Conservation (phyloP, 2,888 invertebrate genomes). For the Pegoplata infirma region DNA sequence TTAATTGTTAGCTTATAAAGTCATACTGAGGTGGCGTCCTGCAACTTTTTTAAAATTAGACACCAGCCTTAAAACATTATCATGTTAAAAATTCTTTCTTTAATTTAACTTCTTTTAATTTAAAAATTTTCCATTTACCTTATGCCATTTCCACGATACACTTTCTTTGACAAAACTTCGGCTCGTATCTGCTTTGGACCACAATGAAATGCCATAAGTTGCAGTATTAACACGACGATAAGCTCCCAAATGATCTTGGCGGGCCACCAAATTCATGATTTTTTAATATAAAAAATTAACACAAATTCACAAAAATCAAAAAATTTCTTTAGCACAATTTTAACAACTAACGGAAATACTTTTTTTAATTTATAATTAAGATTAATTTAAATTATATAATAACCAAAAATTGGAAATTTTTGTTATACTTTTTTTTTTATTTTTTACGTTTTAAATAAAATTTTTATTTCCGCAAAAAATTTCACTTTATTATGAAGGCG, state of each 20-base stretch:
- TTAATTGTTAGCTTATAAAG: too few species aligned
- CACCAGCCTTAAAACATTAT: too few species aligned
- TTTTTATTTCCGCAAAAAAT: conserved; percentile 74
- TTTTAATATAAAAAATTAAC: not conserved
- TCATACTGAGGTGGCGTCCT: too few species aligned
- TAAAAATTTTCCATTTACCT: too few species aligned
- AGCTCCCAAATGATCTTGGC: conserved; percentile 73
- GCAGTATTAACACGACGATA: conserved; percentile 72
- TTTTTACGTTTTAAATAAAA: conserved; percentile 62
- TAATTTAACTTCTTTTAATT: not conserved
- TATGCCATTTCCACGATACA: conserved; percentile 66
- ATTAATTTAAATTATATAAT: conserved; percentile 13
- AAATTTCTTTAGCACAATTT: not conserved
- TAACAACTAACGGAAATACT: not conserved
- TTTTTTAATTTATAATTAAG: conserved; percentile 18
- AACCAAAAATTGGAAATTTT: not conserved
- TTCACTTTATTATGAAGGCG: conserved; percentile 70
- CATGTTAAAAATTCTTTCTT: not conserved
- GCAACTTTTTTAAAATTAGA: too few species aligned
- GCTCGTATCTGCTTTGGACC: conserved; percentile 63
- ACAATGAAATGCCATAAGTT: conserved; percentile 67
- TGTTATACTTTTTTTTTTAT: not conserved
- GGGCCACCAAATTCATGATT: conserved; percentile 76
- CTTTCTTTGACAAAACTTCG: conserved; percentile 58
- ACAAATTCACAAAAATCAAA: too few species aligned